Conservation (phyloP, 2,888 invertebrate genomes). For the Callyntrura guangdongensis region DNA sequence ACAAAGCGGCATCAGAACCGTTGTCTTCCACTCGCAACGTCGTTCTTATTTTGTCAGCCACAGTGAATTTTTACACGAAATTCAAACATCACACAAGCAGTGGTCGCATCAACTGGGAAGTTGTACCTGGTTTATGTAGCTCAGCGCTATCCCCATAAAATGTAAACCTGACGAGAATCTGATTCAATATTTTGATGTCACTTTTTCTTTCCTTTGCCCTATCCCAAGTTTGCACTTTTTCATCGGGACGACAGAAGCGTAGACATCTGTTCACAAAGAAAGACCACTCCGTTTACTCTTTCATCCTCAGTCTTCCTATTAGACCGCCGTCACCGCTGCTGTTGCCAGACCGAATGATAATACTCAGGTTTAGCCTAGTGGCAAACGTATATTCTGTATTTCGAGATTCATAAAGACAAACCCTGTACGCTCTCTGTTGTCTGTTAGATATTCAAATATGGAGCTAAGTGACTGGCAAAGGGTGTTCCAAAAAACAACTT, state of each 20-base stretch:
- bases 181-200: conserved; percentile 12
- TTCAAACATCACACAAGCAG: not conserved
- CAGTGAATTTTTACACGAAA: not conserved
- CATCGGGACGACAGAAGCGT: not conserved
- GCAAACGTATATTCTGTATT: not conserved
- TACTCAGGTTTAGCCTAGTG: conserved; percentile 16
- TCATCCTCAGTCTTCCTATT: not conserved
- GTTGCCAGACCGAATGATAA: conserved; percentile 9
- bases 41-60: not conserved
- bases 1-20: not conserved
- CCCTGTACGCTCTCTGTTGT: not conserved
- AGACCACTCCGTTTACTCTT: not conserved
- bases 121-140: not conserved
- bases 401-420: not conserved
- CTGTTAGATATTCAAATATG: not conserved
- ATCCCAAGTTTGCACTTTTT: not conserved
- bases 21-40: not conserved
- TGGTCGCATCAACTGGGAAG: not conserved
- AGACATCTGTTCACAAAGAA: not conserved
- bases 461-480: not conserved
- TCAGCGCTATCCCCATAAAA: conserved; percentile 19
- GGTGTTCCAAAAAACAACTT: not conserved
- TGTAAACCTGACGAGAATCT: conserved; percentile 9
- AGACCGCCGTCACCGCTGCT: not conserved
- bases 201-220: not conserved